phyloP scores from a whole-genome alignment of 2,888 invertebrate genomes.

The Electrophaes corylata region DNA sequence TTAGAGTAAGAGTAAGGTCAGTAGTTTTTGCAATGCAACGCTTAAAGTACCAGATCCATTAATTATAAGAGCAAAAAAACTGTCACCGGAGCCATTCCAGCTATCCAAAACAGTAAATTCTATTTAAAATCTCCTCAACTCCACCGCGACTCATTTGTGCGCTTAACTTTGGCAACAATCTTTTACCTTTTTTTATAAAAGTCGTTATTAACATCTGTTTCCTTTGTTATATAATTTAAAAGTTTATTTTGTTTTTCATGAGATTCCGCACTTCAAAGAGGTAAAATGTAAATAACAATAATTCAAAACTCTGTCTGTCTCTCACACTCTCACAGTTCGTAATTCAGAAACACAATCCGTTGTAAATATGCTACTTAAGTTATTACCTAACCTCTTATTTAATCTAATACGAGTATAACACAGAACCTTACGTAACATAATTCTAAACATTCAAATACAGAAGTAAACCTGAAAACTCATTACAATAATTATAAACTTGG shows the following conservation, averaged over 20 bases:
- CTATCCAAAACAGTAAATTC: conserved; percentile 32
- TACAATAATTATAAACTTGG: too few species aligned
- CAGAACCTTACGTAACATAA: not conserved
- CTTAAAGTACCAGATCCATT: conserved; percentile 11
- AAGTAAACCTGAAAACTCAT: not conserved
- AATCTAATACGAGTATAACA: too few species aligned
- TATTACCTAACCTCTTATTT: conserved; percentile 6
- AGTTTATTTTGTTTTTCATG: conserved; percentile 40
- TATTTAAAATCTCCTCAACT: conserved; percentile 36
- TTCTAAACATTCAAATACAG: not conserved
- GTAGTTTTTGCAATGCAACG: conserved; percentile 1
- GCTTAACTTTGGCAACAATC: conserved; percentile 52
- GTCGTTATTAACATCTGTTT: conserved; percentile 59
- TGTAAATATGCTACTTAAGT: conserved; percentile 9
- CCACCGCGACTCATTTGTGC: conserved; percentile 55
- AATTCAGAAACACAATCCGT: conserved; percentile 13
- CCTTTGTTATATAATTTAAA: conserved; percentile 49
- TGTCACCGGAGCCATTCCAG: conserved; percentile 1
- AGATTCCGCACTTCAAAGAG: conserved; percentile 38
- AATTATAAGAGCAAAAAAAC: conserved; percentile 6
- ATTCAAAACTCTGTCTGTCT: conserved; percentile 11
- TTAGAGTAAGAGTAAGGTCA: not conserved
- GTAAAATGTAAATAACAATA: conserved; percentile 25
- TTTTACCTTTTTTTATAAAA: conserved; percentile 47
- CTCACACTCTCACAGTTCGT: conserved; percentile 20